Evolutionary conservation across 2,888 invertebrate species (phyloP).

Genomic region (Tetramorium bicarinatum): DNA sequence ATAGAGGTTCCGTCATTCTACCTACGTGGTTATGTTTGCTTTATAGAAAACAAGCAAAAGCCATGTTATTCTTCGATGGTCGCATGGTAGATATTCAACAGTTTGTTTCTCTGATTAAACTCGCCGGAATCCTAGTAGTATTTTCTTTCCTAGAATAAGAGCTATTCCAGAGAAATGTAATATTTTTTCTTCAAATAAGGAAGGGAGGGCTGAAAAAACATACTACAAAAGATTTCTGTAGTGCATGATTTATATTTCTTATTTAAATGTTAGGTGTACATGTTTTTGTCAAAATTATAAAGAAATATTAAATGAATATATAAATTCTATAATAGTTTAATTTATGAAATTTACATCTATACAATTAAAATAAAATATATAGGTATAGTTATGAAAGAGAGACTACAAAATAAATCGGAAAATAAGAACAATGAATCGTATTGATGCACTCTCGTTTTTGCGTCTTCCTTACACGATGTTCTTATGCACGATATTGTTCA

Average conservation of each 20-base stretch:
- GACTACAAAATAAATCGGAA: background rate
- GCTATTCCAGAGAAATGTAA: conserved; percentile 23
- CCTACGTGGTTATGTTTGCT: conserved; percentile 58
- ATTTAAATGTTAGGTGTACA: background rate
- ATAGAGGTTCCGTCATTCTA: conserved; percentile 56
- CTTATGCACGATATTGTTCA: conserved; percentile 1
- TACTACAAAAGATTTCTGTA: conserved; percentile 6
- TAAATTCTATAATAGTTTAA: background rate
- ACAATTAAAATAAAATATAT: background rate
- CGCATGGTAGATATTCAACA: conserved; percentile 65
- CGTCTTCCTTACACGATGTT: conserved; percentile 13
- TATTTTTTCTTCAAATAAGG: conserved; percentile 53
- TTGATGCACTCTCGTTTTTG: conserved; percentile 9
- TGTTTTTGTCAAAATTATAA: background rate
- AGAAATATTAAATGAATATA: background rate
- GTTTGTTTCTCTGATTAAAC: conserved; percentile 59
- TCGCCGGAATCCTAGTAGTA: conserved; percentile 34
- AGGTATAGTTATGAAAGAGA: background rate
- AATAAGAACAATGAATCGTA: conserved; percentile 6
- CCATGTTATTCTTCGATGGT: conserved; percentile 51
- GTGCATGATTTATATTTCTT: conserved; percentile 22
- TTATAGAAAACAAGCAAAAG: conserved; percentile 72
- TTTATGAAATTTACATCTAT: background rate
- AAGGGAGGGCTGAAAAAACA: conserved; percentile 22
- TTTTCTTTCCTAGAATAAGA: conserved; percentile 38